Conservation (phyloP, 2,113 vertebrate genomes). For the Agapornis roseicollis region DNA sequence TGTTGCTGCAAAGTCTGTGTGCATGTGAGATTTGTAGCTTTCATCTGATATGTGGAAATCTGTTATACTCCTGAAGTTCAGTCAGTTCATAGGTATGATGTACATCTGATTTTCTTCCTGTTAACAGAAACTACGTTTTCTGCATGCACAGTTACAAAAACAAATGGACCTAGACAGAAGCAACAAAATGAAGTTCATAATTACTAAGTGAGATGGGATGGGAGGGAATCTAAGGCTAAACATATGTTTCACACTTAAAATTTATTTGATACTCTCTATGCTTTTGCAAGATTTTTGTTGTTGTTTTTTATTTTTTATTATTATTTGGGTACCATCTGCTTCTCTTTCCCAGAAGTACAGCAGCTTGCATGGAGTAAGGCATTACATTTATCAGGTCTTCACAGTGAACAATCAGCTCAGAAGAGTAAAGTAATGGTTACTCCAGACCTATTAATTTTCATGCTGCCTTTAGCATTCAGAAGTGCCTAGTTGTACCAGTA, state of each 20-base stretch:
- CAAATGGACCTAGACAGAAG: not conserved
- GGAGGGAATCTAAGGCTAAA: not conserved
- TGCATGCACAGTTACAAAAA: not conserved
- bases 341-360: not conserved
- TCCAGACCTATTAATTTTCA: not conserved
- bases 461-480: constrained; percentile 10
- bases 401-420: not conserved
- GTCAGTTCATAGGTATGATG: not conserved
- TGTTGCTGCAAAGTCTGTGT: not conserved
- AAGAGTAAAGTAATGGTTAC: not conserved
- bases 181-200: not conserved
- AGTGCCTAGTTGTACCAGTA: not conserved
- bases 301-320: not conserved
- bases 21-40: not conserved
- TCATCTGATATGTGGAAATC: not conserved
- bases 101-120: not conserved
- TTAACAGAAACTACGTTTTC: not conserved
- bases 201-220: not conserved
- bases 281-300: not conserved
- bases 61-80: not conserved
- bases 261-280: not conserved
- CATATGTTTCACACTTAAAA: not conserved
- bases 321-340: not conserved
- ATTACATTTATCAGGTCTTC: not conserved
- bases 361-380: not conserved